Evolutionary conservation across 2,113 vertebrate species (phyloP).

Genomic region (Cricetomys ansorgei): DNA sequence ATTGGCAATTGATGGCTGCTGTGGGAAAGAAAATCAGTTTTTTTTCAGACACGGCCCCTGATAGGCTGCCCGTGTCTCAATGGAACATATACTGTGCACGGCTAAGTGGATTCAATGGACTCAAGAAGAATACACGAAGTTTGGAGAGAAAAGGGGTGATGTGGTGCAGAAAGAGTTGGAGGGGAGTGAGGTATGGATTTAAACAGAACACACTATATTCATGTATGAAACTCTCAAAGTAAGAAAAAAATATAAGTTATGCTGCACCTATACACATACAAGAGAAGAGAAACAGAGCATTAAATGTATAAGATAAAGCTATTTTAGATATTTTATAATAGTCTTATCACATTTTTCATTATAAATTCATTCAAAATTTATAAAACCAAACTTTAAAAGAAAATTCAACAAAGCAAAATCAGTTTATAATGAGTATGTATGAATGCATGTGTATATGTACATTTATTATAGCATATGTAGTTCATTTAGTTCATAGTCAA

Average conservation of each 20-base stretch:
- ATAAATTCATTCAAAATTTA: conserved; percentile 47
- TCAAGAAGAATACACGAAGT: neutral
- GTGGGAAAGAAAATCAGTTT: neutral
- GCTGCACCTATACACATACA: neutral
- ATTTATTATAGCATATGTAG: neutral
- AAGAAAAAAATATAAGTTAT: neutral
- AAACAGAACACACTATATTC: neutral
- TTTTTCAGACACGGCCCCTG: neutral
- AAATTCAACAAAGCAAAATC: neutral
- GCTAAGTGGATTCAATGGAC: neutral
- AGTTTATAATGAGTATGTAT: neutral
- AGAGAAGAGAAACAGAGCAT: neutral
- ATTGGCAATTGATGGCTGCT: neutral
- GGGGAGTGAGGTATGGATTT: neutral
- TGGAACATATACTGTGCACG: neutral
- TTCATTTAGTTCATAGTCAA: neutral
- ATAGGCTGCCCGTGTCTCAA: no score
- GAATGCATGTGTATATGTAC: neutral
- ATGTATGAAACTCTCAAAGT: neutral
- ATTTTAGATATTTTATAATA: neutral
- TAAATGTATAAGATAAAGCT: neutral
- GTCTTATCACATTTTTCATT: conserved; percentile 26
- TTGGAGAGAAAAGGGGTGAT: neutral
- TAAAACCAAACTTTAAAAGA: neutral
- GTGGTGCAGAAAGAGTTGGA: no score